Evolutionary conservation across 2,888 invertebrate species (phyloP).

Genomic region (Alcis repandata): DNA sequence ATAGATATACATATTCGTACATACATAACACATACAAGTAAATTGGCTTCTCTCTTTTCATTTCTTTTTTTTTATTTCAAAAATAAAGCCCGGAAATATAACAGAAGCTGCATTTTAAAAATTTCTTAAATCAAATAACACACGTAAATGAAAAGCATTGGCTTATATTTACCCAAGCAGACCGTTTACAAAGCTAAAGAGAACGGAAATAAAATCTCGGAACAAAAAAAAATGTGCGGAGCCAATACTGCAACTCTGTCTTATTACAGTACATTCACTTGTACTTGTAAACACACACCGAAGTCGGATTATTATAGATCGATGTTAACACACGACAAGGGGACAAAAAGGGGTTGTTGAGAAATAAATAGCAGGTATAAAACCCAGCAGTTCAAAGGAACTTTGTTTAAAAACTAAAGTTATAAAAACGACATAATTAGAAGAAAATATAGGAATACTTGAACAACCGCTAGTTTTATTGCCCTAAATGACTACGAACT

Average conservation of each 20-base stretch:
- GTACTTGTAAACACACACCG: conserved; percentile 44
- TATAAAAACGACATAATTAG: conserved; percentile 34
- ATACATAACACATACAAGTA: no score
- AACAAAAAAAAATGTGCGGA: conserved; percentile 14
- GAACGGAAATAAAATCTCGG: neutral
- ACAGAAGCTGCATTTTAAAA: no score
- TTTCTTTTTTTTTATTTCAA: neutral
- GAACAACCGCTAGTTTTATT: conserved; percentile 15
- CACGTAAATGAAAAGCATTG: neutral
- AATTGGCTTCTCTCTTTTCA: neutral
- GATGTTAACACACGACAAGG: conserved; percentile 47
- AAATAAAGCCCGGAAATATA: neutral
- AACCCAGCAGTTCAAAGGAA: conserved; percentile 35
- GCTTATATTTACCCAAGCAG: neutral
- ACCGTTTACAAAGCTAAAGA: neutral
- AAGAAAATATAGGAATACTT: conserved; percentile 17
- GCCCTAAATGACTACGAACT: conserved; percentile 13
- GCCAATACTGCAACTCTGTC: neutral
- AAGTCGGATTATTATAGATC: no score
- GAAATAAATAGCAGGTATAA: conserved; percentile 27
- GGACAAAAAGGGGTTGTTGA: conserved; percentile 40
- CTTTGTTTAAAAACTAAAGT: conserved; percentile 28
- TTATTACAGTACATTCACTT: neutral
- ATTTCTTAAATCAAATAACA: neutral
- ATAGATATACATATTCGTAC: no score